Base-by-base conservation (phyloP, 2,113 vertebrate species). In the Ictidomys tridecemlineatus region DNA sequence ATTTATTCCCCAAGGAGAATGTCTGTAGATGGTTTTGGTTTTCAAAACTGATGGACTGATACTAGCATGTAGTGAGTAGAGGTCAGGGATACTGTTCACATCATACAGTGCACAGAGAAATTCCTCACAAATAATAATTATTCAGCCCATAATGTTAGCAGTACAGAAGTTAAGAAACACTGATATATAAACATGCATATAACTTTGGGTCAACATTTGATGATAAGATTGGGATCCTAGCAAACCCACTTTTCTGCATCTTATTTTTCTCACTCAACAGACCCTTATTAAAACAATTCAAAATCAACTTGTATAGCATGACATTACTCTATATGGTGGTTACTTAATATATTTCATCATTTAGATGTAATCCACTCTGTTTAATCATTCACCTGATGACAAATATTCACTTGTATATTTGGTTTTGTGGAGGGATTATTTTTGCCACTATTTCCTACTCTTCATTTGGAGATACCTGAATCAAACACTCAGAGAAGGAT, bases 341-440 rank as follows among this genome's bases (percentile, higher is more conserved):
- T 87, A n/a, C 51, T 91, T 76, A 95, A 76, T 72, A 72, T 56
- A 58, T 58, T 80, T 70, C 48, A n/a, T 74, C 91, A 93, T 65
- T 37, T 65, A 24, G 14, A 34, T 65, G 4, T 72, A 93, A 93
- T 56, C 56, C 34, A 61, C 58, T 53, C 28, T 77, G 34, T 76
- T 61, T 82, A 65, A 90, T n/a, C 16, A 53, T 53, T 80, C 22
- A 74, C 34, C 72, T n/a, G 48, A 94, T 76, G 56, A 74, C 28
- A n/a, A 17, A 63, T 76, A 70, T 37, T 84, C 37, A 37, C 17
- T 76, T 85, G 13, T 87, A 26, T 87, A 87, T 83, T 67, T n/a
- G 58, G 85, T 26, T 89, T 95, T 65, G 14, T 58, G 63, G 32
- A 14, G 12, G 32, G 3, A 22, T 86, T 16, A 51, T 51, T 24